A percentile compares a stretch with the other conserved stretches of the same genome.
phyloP scores from a whole-genome alignment of 2,113 vertebrate genomes.

The Columba livia region DNA sequence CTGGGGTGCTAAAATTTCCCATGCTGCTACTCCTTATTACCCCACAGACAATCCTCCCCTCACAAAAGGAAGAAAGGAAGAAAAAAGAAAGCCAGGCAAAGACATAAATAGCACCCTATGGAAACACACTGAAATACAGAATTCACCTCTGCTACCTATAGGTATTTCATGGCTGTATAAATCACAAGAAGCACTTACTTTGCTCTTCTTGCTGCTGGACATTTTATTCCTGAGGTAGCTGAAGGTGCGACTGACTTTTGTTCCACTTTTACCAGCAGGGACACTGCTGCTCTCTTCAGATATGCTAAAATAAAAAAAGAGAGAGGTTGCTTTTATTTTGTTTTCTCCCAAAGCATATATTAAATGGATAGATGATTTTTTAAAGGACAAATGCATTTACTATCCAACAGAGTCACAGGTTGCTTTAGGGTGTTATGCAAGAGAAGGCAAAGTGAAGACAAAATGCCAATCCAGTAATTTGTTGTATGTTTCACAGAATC shows the following conservation, averaged over 20 bases:
- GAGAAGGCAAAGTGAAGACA: not conserved
- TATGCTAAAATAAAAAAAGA: constrained; percentile 77
- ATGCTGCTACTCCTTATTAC: not conserved
- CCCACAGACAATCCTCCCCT: not conserved
- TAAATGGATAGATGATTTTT: not conserved
- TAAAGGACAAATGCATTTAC: not conserved
- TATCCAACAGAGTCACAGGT: rapidly evolving
- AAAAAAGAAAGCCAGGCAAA: not conserved
- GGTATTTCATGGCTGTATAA: not conserved
- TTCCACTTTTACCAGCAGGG: constrained; percentile 77
- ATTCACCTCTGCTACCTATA: not conserved
- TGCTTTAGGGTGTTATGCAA: not conserved
- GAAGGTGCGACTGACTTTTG: constrained; percentile 97
- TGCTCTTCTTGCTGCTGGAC: constrained; percentile 92
- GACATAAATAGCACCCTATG: not conserved
- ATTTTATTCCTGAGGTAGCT: constrained; percentile 99
- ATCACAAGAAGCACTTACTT: constrained; percentile 76
- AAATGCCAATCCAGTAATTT: not conserved
- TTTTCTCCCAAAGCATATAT: not conserved
- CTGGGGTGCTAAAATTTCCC: not conserved
- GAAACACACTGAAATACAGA: not conserved
- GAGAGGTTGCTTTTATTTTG: not conserved
- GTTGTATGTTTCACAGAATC: not conserved
- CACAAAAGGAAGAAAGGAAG: not conserved
- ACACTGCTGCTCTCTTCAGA: constrained; percentile 84